Conservation (phyloP, 2,888 invertebrate genomes). For the Bellardia bayeri region DNA sequence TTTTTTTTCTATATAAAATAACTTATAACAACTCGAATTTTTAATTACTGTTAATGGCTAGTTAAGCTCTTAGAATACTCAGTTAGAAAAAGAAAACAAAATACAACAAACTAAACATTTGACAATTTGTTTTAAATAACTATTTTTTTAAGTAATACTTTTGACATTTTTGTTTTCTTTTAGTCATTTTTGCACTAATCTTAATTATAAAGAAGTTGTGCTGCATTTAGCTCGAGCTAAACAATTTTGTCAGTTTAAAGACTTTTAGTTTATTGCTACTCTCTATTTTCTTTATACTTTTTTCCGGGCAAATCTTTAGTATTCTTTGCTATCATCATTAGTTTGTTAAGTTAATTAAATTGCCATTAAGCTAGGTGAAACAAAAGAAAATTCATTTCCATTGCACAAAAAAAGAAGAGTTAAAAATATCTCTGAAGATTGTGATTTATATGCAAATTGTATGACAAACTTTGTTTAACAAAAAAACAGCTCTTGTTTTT, state of each 20-base stretch:
- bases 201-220: conserved; percentile 59
- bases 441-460: conserved; percentile 70
- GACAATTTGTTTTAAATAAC: conserved; percentile 50
- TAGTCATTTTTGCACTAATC: conserved; percentile 43
- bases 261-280: not conserved
- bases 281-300: not conserved
- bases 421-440: conserved; percentile 36
- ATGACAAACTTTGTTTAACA: conserved; percentile 21
- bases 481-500: not conserved
- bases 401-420: conserved; percentile 55
- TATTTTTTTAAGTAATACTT: conserved; percentile 24
- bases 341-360: conserved; percentile 73
- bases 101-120: not conserved
- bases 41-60: conserved; percentile 67
- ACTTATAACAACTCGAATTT: conserved; percentile 30
- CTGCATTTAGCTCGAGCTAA: not conserved
- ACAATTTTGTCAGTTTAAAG: conserved; percentile 17
- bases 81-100: conserved; percentile 16
- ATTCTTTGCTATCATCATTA: conserved; percentile 65
- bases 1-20: not conserved
- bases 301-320: conserved; percentile 7
- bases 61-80: conserved; percentile 50
- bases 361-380: conserved; percentile 64
- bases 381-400: conserved; percentile 56
- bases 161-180: conserved; percentile 31